Percentiles rank a stretch among this genome's conserved stretches.
Conservation (phyloP, 2,888 invertebrate genomes). For the Tromatobia lineatoria region DNA sequence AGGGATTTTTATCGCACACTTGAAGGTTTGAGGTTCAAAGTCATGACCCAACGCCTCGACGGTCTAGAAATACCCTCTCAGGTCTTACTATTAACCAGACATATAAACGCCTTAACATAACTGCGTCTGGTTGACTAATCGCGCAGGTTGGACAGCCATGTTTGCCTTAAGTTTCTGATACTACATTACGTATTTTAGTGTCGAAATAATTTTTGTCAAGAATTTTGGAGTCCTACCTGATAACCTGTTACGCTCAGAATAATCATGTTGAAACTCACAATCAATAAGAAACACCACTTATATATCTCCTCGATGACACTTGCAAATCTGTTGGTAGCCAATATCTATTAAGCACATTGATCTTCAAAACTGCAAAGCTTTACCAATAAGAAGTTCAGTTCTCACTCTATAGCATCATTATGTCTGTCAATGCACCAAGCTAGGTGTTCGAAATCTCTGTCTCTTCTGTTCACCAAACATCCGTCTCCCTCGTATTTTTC, state of each 20-base stretch:
- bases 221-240: conserved; percentile 5
- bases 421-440: conserved; percentile 41
- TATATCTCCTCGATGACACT: conserved; percentile 24
- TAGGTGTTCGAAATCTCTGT: conserved; percentile 11
- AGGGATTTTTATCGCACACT: too few species aligned
- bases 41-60: too few species aligned
- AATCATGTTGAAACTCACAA: conserved; percentile 19
- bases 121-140: too few species aligned
- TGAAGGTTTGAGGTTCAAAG: too few species aligned
- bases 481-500: not conserved
- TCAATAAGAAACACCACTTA: conserved; percentile 2
- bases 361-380: not conserved
- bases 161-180: too few species aligned
- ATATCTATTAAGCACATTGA: too few species aligned
- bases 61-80: too few species aligned
- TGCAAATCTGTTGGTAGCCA: conserved; percentile 11
- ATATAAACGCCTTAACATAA: too few species aligned
- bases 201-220: not conserved
- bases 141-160: too few species aligned
- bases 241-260: conserved; percentile 16
- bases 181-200: too few species aligned
- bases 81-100: too few species aligned
- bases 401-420: conserved; percentile 47
- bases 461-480: not conserved
- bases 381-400: not conserved